phyloP scores from a whole-genome alignment of 2,888 invertebrate genomes.

The Agrochola lychnidis region DNA sequence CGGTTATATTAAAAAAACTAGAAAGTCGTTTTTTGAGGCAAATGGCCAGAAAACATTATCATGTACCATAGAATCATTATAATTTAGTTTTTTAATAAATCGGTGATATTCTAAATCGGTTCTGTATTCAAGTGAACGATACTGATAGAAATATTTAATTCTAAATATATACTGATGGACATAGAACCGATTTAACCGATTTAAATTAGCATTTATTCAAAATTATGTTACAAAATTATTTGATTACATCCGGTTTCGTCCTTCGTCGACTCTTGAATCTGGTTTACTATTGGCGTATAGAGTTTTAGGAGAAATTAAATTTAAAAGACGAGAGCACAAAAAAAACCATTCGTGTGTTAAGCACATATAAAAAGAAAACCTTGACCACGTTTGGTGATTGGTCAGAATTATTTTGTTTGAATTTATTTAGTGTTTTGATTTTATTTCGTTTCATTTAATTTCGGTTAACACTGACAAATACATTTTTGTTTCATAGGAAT shows the following conservation, averaged over 20 bases:
- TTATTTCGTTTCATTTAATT: constrained; percentile 69
- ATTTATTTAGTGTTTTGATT: constrained; percentile 64
- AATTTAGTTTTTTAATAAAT: constrained; percentile 6
- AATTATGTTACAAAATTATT: constrained; percentile 49
- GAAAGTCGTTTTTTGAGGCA: not conserved
- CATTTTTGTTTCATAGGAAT: constrained; percentile 90
- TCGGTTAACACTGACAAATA: constrained; percentile 81
- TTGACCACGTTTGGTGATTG: constrained; percentile 16
- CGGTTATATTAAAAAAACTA: not conserved
- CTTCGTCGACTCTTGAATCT: constrained; percentile 18
- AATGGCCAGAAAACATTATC: not conserved
- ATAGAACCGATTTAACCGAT: constrained; percentile 33
- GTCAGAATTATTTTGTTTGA: constrained; percentile 49
- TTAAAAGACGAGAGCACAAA: not conserved
- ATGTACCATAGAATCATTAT: constrained; percentile 8
- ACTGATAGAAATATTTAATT: not conserved
- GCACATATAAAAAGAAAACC: not conserved
- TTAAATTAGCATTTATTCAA: constrained; percentile 39
- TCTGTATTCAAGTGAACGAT: constrained; percentile 13
- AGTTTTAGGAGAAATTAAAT: constrained; percentile 34
- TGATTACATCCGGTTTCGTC: constrained; percentile 16
- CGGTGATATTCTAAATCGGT: constrained; percentile 22
- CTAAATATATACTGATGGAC: not conserved
- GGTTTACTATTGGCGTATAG: constrained; percentile 47
- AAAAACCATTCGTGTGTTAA: constrained; percentile 18